phyloP scores from a whole-genome alignment of 1,140 invertebrate species.

The Idris sp. region DNA sequence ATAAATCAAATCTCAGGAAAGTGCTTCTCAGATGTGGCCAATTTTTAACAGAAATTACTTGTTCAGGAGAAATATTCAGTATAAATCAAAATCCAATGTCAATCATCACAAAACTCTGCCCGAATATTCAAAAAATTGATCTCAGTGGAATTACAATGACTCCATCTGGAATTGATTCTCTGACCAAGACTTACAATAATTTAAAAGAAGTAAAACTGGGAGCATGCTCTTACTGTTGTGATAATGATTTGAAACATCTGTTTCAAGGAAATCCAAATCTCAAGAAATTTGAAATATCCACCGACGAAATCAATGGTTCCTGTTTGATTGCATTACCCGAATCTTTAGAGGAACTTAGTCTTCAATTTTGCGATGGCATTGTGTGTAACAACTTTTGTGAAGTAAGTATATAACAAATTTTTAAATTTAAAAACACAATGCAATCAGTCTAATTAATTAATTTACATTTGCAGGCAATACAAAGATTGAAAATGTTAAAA shows the following conservation, averaged over 20 bases:
- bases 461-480: constrained; percentile 33
- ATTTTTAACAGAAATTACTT: constrained; percentile 67
- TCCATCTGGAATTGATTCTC: constrained; percentile 66
- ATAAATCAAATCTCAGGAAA: constrained; percentile 67
- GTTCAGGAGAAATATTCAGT: constrained; percentile 40
- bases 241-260: constrained; percentile 69
- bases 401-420: constrained; percentile 48
- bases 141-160: constrained; percentile 65
- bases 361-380: constrained; percentile 61
- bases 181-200: constrained; percentile 65
- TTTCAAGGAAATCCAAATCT: constrained; percentile 68
- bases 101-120: constrained; percentile 70
- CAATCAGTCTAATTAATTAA: no score
- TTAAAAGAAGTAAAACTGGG: constrained; percentile 68
- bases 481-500: constrained; percentile 18
- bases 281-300: constrained; percentile 59
- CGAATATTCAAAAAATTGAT: constrained; percentile 69
- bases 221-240: constrained; percentile 60
- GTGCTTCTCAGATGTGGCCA: constrained; percentile 70
- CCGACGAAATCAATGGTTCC: constrained; percentile 63
- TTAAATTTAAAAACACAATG: no score
- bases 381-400: constrained; percentile 52
- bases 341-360: constrained; percentile 64
- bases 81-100: constrained; percentile 69
- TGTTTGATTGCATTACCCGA: constrained; percentile 67